These are phyloP conservation scores for Pelochelys cantorii DNA, from an alignment of 2,797 vertebrate genomes.

Conservation along the genomic window DNA sequence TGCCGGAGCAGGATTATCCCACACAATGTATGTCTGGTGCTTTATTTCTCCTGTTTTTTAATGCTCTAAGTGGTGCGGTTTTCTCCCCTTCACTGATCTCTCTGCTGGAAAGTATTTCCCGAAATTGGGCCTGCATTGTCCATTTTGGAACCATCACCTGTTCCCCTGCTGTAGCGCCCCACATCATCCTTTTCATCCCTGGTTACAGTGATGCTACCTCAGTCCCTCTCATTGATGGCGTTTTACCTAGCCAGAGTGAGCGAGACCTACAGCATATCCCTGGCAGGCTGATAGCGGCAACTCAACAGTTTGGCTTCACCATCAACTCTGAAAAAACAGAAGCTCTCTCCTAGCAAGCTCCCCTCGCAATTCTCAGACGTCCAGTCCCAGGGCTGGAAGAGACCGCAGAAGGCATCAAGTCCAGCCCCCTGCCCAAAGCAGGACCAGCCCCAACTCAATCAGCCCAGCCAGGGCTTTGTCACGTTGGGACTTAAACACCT, in stretches of 20 bases:
- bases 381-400: too few species aligned
- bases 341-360: not conserved
- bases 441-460: too few species aligned
- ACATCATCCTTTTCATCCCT: not conserved
- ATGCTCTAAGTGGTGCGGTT: not conserved
- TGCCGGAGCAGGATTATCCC: constrained; percentile 23
- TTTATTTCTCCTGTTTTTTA: constrained; percentile 4
- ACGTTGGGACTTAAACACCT: too few species aligned
- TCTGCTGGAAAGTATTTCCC: not conserved
- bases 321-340: not conserved
- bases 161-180: not conserved
- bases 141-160: not conserved
- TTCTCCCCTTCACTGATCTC: not conserved
- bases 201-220: not conserved
- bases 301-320: not conserved
- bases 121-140: not conserved
- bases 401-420: too few species aligned
- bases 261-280: not conserved
- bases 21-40: not conserved
- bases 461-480: too few species aligned
- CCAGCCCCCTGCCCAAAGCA: too few species aligned
- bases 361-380: not conserved
- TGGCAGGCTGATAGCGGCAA: not conserved
- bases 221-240: not conserved
- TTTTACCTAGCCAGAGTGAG: not conserved